Conservation (phyloP, 2,888 invertebrate species). For the Diabrotica balteata region DNA sequence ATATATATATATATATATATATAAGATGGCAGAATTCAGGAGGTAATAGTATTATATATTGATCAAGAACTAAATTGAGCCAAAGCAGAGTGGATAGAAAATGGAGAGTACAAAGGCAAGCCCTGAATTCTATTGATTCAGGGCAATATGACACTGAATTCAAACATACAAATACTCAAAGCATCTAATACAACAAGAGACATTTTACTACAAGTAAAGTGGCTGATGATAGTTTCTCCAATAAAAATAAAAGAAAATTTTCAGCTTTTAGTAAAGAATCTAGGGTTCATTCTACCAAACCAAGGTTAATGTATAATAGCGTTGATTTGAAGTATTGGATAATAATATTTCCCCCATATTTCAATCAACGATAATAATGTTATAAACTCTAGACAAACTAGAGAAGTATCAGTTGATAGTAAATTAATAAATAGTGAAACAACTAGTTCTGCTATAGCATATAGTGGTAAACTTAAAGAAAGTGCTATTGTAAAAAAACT, state of each 20-base stretch:
- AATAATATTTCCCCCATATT: too few species aligned
- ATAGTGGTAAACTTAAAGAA: conserved; percentile 37
- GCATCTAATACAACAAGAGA: conserved; percentile 14
- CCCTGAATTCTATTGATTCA: conserved; percentile 95
- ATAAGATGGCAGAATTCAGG: conserved; percentile 92
- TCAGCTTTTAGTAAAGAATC: conserved; percentile 34
- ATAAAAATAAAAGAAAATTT: conserved; percentile 38
- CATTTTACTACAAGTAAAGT: conserved; percentile 30
- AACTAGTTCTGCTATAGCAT: conserved; percentile 40
- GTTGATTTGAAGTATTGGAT: too few species aligned
- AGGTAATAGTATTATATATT: conserved; percentile 92
- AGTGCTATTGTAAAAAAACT: conserved; percentile 71
- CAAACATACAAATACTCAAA: conserved; percentile 62
- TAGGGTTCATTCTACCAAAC: conserved; percentile 39
- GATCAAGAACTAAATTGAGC: conserved; percentile 87
- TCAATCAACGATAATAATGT: too few species aligned
- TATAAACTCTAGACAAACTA: conserved; percentile 24
- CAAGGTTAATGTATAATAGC: conserved; percentile 38
- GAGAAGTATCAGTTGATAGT: conserved; percentile 38
- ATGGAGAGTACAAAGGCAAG: conserved; percentile 98
- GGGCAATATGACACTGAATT: conserved; percentile 85
- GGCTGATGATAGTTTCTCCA: conserved; percentile 26
- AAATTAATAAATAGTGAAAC: conserved; percentile 35
- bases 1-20: too few species aligned
- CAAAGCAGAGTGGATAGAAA: conserved; percentile 99